These are phyloP conservation scores for Rhagoletis zephyria DNA, from an alignment of 1,140 invertebrate genomes.

Conservation along the genomic window DNA sequence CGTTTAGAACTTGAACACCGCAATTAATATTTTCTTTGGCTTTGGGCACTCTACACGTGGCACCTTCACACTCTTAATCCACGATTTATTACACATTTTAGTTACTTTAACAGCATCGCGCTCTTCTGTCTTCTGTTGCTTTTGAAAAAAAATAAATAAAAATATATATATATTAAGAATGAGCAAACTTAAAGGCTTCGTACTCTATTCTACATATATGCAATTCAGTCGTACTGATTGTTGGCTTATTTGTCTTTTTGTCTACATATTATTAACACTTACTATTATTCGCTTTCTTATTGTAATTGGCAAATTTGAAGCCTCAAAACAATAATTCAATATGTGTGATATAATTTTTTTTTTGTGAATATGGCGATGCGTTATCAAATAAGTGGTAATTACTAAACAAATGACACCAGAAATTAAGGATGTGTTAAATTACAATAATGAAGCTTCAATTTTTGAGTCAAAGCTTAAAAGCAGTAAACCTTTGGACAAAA, in stretches of 20 bases:
- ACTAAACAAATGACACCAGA: too few relatives aligned
- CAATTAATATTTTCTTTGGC: conserved; percentile 39
- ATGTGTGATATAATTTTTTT: neutral
- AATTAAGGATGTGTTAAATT: too few relatives aligned
- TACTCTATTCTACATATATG: neutral
- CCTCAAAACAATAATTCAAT: neutral
- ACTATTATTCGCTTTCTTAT: neutral
- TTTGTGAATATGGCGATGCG: neutral
- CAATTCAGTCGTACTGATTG: neutral
- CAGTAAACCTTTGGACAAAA: too few relatives aligned
- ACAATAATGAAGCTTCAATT: too few relatives aligned
- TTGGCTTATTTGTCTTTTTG: conserved; percentile 22
- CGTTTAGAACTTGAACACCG: conserved; percentile 4
- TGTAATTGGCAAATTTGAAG: neutral
- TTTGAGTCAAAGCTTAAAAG: too few relatives aligned
- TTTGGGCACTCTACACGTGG: conserved; percentile 52
- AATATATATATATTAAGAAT: too few relatives aligned
- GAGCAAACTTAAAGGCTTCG: neutral
- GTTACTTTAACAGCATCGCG: neutral
- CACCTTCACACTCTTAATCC: neutral
- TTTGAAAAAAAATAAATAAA: neutral
- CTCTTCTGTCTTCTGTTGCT: conserved; percentile 36
- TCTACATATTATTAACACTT: conserved; percentile 7
- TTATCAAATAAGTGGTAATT: conserved; percentile 1
- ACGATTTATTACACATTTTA: neutral